phyloP scores from a whole-genome alignment of 2,797 vertebrate genomes.

The Chanos chanos region DNA sequence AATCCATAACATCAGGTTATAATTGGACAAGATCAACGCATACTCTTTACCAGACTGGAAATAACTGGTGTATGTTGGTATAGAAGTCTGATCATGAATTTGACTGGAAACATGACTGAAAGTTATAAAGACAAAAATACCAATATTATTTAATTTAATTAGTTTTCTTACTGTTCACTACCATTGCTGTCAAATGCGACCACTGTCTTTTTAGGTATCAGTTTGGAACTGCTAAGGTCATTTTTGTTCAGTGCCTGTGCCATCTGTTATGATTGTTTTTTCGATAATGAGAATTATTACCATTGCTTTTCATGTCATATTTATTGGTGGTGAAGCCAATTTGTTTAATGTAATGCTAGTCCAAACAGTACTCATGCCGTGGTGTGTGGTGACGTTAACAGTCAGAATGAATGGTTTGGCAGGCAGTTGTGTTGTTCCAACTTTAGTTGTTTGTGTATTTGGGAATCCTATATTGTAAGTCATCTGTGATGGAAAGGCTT shows the following conservation, averaged over 20 bases:
- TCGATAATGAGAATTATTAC: slow-evolving; percentile 68
- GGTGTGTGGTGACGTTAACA: slow-evolving; percentile 28
- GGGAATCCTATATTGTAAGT: slow-evolving; percentile 20
- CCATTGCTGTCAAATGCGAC: slow-evolving; percentile 80
- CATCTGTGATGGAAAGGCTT: slow-evolving; percentile 26
- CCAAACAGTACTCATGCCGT: slow-evolving; percentile 49
- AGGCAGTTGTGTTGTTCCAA: slow-evolving; percentile 20
- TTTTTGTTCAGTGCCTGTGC: slow-evolving; percentile 86
- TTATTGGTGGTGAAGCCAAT: slow-evolving; percentile 99
- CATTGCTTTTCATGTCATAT: slow-evolving; percentile 79
- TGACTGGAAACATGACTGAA: slow-evolving; percentile 97
- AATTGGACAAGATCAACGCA: slow-evolving; percentile 27
- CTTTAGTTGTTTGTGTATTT: slow-evolving; percentile 24
- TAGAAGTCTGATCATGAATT: slow-evolving; percentile 87
- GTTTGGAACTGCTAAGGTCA: slow-evolving; percentile 86
- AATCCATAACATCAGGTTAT: no score
- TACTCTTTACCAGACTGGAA: slow-evolving; percentile 95
- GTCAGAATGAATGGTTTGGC: slow-evolving; percentile 29
- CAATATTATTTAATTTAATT: slow-evolving; percentile 92
- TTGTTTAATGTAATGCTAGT: slow-evolving; percentile 79
- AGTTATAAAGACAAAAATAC: slow-evolving; percentile 72
- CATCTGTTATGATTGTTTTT: slow-evolving; percentile 64
- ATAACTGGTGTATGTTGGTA: slow-evolving; percentile 87
- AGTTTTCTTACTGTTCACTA: slow-evolving; percentile 82
- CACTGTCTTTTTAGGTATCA: slow-evolving; percentile 76